These are phyloP conservation scores for Macrobrachium rosenbergii DNA, from an alignment of 1,140 invertebrate genomes.

Conservation along the genomic window DNA sequence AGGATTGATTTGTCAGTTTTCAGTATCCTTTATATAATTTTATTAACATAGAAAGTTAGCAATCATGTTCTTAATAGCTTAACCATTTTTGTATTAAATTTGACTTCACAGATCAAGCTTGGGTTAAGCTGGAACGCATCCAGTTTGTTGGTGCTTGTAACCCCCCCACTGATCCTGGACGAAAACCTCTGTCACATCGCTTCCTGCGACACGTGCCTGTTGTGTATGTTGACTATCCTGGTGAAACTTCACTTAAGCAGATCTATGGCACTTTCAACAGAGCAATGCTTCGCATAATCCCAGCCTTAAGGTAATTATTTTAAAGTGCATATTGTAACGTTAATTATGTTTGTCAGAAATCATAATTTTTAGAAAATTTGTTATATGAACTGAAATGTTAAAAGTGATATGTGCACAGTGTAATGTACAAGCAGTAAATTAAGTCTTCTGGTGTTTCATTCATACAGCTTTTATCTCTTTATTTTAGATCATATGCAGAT, in stretches of 20 bases:
- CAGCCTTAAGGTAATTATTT: constrained; percentile 69
- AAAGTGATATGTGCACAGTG: too few species aligned
- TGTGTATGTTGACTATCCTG: constrained; percentile 99
- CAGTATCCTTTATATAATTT: too few species aligned
- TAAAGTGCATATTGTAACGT: background rate
- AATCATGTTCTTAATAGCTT: too few species aligned
- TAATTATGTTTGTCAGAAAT: background rate
- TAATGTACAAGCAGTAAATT: background rate
- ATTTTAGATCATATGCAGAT: constrained; percentile 87
- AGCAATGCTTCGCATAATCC: constrained; percentile 76
- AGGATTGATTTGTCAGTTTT: too few species aligned
- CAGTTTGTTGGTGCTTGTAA: constrained; percentile 99
- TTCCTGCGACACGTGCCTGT: constrained; percentile 91
- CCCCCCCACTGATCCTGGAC: constrained; percentile 98
- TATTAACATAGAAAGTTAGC: too few species aligned
- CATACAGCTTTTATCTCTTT: background rate
- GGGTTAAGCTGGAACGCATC: constrained; percentile 97
- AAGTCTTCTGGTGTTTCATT: background rate
- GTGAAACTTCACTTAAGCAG: constrained; percentile 96
- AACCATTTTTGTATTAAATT: too few species aligned
- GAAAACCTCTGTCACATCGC: constrained; percentile 96
- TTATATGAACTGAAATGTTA: too few species aligned
- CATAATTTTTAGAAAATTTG: background rate
- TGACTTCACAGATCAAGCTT: constrained; percentile 89
- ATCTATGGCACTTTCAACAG: constrained; percentile 79